phyloP scores from a whole-genome alignment of 2,888 invertebrate genomes.

The Cantharis lateralis region DNA sequence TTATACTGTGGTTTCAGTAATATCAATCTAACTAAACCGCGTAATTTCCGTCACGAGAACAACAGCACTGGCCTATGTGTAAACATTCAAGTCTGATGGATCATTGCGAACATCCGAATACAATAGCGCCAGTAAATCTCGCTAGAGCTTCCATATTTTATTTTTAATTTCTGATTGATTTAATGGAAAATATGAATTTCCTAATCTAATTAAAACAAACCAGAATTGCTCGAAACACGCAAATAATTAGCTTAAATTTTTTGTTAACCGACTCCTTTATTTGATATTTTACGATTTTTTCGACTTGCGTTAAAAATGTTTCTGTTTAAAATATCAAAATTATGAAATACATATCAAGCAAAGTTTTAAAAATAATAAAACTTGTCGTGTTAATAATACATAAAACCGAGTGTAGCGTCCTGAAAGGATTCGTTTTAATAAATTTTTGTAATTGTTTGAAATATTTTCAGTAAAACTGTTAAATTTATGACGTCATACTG shows the following conservation, averaged over 20 bases:
- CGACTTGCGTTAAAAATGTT: neutral
- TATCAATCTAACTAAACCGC: slow-evolving; percentile 9
- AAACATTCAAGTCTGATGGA: slow-evolving; percentile 11
- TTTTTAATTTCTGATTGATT: neutral
- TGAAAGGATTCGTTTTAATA: neutral
- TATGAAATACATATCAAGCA: neutral
- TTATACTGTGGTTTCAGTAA: neutral
- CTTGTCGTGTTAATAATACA: neutral
- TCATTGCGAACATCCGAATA: slow-evolving; percentile 6
- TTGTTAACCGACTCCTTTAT: neutral
- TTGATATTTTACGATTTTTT: neutral
- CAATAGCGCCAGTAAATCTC: neutral
- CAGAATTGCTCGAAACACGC: too few relatives aligned
- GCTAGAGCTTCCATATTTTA: neutral
- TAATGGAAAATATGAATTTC: neutral
- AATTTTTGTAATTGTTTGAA: neutral
- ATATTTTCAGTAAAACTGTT: neutral
- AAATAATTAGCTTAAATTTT: neutral
- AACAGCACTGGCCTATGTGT: neutral
- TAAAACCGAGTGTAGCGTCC: neutral
- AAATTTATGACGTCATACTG: neutral
- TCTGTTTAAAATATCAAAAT: neutral
- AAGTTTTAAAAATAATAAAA: neutral
- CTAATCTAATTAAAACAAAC: neutral
- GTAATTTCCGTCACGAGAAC: slow-evolving; percentile 11